phyloP scores from a whole-genome alignment of 2,888 invertebrate species.

The Agrypnus murinus region DNA sequence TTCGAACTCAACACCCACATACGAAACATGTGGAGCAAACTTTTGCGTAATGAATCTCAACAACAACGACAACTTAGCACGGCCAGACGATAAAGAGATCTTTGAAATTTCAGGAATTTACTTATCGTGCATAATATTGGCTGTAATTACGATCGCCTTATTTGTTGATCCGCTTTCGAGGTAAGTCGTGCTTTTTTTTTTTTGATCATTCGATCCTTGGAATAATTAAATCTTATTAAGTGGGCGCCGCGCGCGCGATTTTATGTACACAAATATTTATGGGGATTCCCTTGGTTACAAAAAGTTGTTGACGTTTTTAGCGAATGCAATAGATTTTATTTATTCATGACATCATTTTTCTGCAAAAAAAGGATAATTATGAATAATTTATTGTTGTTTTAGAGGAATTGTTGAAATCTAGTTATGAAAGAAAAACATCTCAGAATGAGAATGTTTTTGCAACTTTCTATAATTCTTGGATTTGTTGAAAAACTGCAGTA shows the following conservation, averaged over 20 bases:
- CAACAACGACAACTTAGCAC: constrained; percentile 83
- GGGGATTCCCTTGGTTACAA: constrained; percentile 13
- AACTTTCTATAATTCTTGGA: no score
- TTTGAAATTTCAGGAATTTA: constrained; percentile 93
- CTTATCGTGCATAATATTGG: constrained; percentile 88
- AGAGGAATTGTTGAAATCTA: no score
- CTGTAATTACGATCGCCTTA: constrained; percentile 89
- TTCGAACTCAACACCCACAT: constrained; percentile 68
- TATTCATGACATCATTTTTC: not conserved
- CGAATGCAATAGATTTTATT: constrained; percentile 2
- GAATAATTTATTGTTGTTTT: no score
- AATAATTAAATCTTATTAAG: not conserved
- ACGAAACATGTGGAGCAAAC: constrained; percentile 84
- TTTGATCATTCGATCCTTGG: constrained; percentile 1
- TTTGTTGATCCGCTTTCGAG: constrained; percentile 93
- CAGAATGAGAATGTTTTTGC: no score
- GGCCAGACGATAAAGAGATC: constrained; percentile 90
- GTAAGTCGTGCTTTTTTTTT: constrained; percentile 69
- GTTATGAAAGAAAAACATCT: no score
- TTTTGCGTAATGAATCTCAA: constrained; percentile 85
- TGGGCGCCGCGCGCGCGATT: not conserved
- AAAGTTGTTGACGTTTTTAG: constrained; percentile 3
- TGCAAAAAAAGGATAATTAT: not conserved
- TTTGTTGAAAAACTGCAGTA: no score
- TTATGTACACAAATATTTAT: not conserved